Conservation (phyloP, 2,797 vertebrate species). For the Oreortyx pictus region DNA sequence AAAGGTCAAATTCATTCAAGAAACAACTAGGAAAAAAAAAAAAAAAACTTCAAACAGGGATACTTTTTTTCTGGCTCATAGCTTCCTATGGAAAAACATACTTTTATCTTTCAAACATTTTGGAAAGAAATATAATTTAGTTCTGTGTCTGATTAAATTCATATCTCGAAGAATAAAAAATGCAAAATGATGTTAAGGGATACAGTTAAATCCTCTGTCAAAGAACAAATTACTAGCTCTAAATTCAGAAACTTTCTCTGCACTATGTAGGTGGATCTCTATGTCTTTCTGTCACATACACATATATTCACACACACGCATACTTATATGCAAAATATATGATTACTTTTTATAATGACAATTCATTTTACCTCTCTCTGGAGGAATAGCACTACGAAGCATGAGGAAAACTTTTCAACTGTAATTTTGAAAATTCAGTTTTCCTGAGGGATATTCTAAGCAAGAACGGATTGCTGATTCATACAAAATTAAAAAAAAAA, state of each 20-base stretch:
- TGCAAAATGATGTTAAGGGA: not conserved
- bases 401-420: not conserved
- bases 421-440: not conserved
- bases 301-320: not conserved
- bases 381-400: not conserved
- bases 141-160: not conserved
- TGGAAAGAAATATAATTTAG: not conserved
- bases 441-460: conserved; percentile 11
- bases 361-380: not conserved
- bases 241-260: not conserved
- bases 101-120: not conserved
- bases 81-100: not conserved
- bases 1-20: not conserved
- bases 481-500: not conserved
- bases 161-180: not conserved
- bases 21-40: not conserved
- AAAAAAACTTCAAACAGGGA: not conserved
- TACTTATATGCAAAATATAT: not conserved
- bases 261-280: not conserved
- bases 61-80: not conserved
- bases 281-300: not conserved
- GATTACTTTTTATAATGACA: not conserved
- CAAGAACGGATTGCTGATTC: conserved; percentile 1
- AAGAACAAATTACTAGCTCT: not conserved
- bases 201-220: not conserved